These are phyloP conservation scores for Albula glossodonta DNA, from an alignment of 2,113 vertebrate genomes.

Conservation along the genomic window DNA sequence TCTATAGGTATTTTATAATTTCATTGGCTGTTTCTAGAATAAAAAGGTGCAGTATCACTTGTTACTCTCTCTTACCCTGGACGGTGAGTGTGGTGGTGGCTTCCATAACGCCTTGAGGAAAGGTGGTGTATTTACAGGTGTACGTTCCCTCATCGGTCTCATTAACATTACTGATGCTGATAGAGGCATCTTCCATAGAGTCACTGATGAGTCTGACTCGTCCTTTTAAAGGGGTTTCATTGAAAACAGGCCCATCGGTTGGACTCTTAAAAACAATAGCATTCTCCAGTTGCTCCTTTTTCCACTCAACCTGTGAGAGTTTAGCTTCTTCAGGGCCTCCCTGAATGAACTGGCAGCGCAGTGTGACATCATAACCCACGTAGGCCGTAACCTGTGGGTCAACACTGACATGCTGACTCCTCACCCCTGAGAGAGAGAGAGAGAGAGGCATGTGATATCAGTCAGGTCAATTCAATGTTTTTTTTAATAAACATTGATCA, in stretches of 20 bases:
- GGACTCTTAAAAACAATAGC: conserved; percentile 52
- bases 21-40: too few species aligned
- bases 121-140: conserved; percentile 60
- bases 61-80: conserved; percentile 56
- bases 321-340: fast-evolving
- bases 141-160: conserved; percentile 67
- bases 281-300: neutral
- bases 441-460: too few species aligned
- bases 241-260: neutral
- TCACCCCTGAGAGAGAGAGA: conserved; percentile 28
- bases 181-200: conserved; percentile 46
- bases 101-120: conserved; percentile 56
- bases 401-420: conserved; percentile 40
- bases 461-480: too few species aligned
- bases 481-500: too few species aligned
- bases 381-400: conserved; percentile 48
- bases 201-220: conserved; percentile 38
- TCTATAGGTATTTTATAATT: too few species aligned
- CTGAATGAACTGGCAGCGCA: conserved; percentile 57
- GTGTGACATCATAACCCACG: conserved; percentile 51
- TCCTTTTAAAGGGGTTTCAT: conserved; percentile 20
- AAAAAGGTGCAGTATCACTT: too few species aligned
- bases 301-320: conserved; percentile 54
- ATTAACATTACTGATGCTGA: conserved; percentile 55
- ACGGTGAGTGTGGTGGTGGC: conserved; percentile 54